phyloP scores from a whole-genome alignment of 1,140 invertebrate species.

The Mylabris phalerata region DNA sequence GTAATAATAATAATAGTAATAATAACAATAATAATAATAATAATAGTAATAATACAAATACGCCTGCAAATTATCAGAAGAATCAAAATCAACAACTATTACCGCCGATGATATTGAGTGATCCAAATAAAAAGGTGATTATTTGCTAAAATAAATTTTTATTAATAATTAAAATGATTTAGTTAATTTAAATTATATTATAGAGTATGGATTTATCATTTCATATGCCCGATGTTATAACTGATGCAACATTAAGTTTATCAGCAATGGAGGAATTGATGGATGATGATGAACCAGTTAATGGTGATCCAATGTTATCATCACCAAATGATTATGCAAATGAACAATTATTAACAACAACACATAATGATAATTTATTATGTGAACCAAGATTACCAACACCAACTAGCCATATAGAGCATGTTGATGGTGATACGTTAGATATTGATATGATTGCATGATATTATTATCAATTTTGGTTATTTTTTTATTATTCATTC shows the following conservation, averaged over 20 bases:
- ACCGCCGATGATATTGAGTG: conserved; percentile 33
- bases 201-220: conserved; percentile 20
- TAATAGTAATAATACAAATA: conserved; percentile 24
- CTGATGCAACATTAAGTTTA: conserved; percentile 54
- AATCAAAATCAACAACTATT: conserved; percentile 43
- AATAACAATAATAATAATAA: conserved; percentile 29
- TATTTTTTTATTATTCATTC: too few species aligned
- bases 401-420: conserved; percentile 40
- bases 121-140: conserved; percentile 40
- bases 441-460: conserved; percentile 44
- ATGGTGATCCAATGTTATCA: conserved; percentile 57
- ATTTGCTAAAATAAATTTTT: conserved; percentile 1
- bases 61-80: conserved; percentile 43
- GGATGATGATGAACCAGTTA: conserved; percentile 69
- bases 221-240: conserved; percentile 51
- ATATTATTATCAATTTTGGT: conserved; percentile 8
- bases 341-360: conserved; percentile 31
- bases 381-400: conserved; percentile 36
- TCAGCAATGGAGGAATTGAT: conserved; percentile 72
- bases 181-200: not conserved
- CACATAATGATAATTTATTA: conserved; percentile 34
- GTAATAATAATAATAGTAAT: conserved; percentile 34
- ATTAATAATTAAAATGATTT: conserved; percentile 5
- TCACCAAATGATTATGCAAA: conserved; percentile 41
- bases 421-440: conserved; percentile 37